Evolutionary conservation across 2,888 invertebrate species (phyloP), one percentile per base, ranked within the genome.

Genomic region (Pristionchus fissidentatus): DNA sequence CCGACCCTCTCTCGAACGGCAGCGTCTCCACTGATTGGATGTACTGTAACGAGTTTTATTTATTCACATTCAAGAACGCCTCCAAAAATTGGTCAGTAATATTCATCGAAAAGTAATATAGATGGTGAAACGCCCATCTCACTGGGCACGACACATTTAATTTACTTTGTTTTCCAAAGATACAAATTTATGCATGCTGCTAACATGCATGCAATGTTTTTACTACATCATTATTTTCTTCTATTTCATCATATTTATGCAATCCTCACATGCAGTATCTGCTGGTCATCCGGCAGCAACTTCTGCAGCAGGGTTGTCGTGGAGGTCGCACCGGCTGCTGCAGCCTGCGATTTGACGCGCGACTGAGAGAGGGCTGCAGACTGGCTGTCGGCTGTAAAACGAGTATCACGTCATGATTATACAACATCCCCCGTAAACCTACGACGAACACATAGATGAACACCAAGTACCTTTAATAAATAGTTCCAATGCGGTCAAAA

Each of bases 221-320:
- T 49, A 49, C 10, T 49, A 10, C 10, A 49, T n/a, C n/a, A n/a
- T n/a, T n/a, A n/a, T n/a, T n/a, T n/a, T n/a, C n/a, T n/a, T n/a
- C n/a, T n/a, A n/a, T 15, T 15, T 49, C 49, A 49, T 15, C 19
- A 49, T 15, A 49, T 49, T 35, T 35, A 13, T 62, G 19, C 29
- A 7, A 62, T 13, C 35, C 49, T 19, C 22, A 75, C 75, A 43
- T 29, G 15, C 15, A 75, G n/a, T n/a, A 75, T 75, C 75, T 75
- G 75, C 22, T 43, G 13, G 15, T 43, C n/a, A 46, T 46, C 46
- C 46, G 75, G 75, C 46, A 75, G 75, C 15, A 75, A 15, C 38
- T 38, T 43, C 75, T 75, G 46, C 26, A 75, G 26, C 7, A 75
- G 75, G 43, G 46, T 38, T 3, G 13, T 46, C 46, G 75, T 75